phyloP scores from a whole-genome alignment of 2,113 vertebrate species.

The Papio anubis region DNA sequence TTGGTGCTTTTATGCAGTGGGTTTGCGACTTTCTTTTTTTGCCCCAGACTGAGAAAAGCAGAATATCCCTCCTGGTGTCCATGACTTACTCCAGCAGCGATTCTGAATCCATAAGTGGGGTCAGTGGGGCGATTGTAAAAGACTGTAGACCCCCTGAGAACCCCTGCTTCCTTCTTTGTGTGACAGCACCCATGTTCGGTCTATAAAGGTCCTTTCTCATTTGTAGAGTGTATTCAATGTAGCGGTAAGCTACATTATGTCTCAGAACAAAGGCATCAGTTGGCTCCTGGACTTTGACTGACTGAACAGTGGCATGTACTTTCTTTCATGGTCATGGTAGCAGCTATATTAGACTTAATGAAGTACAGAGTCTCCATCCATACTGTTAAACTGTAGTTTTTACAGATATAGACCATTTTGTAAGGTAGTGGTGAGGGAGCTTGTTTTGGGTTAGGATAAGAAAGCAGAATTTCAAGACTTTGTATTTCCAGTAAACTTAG shows the following conservation, averaged over 20 bases:
- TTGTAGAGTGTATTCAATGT: not conserved
- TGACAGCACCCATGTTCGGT: not conserved
- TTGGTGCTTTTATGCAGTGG: not conserved
- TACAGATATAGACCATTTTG: constrained; percentile 21
- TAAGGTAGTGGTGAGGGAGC: not conserved
- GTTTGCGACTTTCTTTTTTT: not conserved
- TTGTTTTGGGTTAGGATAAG: not conserved
- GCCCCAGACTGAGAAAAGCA: not conserved
- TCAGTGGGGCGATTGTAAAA: not conserved
- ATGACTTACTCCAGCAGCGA: not conserved
- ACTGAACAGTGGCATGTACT: not conserved
- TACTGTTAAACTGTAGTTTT: not conserved
- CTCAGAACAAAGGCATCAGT: not conserved
- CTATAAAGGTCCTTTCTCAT: not conserved
- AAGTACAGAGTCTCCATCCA: not conserved
- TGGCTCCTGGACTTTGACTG: not conserved
- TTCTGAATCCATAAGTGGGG: not conserved
- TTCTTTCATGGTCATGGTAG: not conserved
- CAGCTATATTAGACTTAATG: not conserved
- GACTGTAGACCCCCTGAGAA: not conserved
- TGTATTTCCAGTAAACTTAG: not conserved
- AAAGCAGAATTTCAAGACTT: not conserved
- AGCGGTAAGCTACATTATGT: not conserved
- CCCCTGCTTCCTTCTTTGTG: not conserved
- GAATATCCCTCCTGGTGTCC: not conserved